Evolutionary conservation across 1,140 invertebrate genomes (phyloP).

Genomic region (Drosophila arizonae): DNA sequence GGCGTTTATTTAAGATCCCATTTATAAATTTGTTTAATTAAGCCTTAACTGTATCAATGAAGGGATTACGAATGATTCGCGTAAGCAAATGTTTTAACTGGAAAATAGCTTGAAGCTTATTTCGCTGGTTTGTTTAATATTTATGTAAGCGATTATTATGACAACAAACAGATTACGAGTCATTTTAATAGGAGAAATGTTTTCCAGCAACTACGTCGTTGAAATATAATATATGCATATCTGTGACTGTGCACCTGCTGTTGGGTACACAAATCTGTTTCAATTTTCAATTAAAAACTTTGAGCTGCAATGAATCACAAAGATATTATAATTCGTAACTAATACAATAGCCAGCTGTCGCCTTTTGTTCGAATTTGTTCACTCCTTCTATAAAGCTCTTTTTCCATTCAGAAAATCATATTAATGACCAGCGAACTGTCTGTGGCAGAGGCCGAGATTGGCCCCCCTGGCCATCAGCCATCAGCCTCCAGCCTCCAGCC

Average conservation of each 20-base stretch:
- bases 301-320: slow-evolving; percentile 31
- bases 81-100: too few species aligned
- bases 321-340: slow-evolving; percentile 7
- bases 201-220: neutral
- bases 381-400: slow-evolving; percentile 27
- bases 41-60: neutral
- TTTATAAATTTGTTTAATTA: neutral
- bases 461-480: too few species aligned
- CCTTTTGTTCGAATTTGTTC: slow-evolving; percentile 43
- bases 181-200: neutral
- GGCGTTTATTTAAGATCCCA: too few species aligned
- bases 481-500: too few species aligned
- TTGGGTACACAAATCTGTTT: slow-evolving; percentile 24
- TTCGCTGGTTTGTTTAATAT: too few species aligned
- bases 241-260: neutral
- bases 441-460: neutral
- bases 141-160: too few species aligned
- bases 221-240: neutral
- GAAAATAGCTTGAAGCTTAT: too few species aligned
- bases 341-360: slow-evolving; percentile 1
- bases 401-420: slow-evolving; percentile 39
- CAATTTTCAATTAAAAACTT: slow-evolving; percentile 22
- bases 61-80: too few species aligned
- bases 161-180: neutral
- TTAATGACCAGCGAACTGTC: slow-evolving; percentile 51